A percentile compares a stretch with the other conserved stretches of the same genome.
These are phyloP conservation scores for Phataginus tricuspis DNA, from an alignment of 2,797 vertebrate genomes.

Conservation along the genomic window DNA sequence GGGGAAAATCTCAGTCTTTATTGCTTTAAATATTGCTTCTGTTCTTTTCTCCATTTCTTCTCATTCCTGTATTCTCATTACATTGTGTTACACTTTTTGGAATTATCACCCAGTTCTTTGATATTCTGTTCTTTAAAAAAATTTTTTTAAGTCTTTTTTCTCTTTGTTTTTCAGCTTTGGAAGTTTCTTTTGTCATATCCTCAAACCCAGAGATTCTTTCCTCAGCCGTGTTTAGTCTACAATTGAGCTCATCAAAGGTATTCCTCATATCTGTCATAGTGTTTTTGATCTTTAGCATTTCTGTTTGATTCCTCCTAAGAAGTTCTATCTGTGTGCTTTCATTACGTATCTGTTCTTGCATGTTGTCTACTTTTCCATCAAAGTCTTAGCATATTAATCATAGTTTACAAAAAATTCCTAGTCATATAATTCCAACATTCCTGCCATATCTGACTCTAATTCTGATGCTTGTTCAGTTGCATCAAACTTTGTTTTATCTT, in stretches of 20 bases:
- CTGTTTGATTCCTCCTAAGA: neutral
- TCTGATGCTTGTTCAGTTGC: neutral
- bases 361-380: neutral
- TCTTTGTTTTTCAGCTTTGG: neutral
- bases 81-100: neutral
- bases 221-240: neutral
- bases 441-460: neutral
- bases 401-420: neutral
- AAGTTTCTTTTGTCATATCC: neutral
- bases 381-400: neutral
- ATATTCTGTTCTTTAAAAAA: neutral
- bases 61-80: neutral
- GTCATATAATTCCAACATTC: neutral
- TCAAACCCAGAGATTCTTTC: neutral
- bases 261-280: neutral
- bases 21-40: neutral
- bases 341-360: neutral
- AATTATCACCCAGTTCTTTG: neutral
- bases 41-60: neutral
- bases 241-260: neutral
- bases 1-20: neutral
- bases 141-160: neutral
- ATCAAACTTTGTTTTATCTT: neutral
- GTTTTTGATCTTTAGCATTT: neutral
- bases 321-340: neutral